Base-by-base conservation (phyloP, 1,140 invertebrate genomes). In the Teleogryllus occipitalis region DNA sequence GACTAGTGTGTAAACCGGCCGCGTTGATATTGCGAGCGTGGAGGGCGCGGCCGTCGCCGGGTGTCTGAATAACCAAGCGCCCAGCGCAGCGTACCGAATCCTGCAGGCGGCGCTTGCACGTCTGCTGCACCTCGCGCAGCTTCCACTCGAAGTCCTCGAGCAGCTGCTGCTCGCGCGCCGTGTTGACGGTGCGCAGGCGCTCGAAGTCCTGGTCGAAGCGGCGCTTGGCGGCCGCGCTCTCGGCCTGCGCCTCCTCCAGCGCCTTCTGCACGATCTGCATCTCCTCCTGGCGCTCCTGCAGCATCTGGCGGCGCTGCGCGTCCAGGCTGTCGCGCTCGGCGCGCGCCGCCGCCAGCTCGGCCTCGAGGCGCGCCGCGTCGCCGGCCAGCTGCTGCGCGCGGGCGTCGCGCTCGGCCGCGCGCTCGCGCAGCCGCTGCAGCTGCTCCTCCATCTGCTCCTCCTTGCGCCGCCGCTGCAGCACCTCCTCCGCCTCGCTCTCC, bases 81-180 rank as follows among this genome's bases (percentile, higher is more conserved):
- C 27, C 1, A 5, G 27, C 27, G 27, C 5, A 1, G 27, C 65
- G 8, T 78, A 27, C 78, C 84, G 85, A 74, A 3, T 90, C 89
- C 77, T 90, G 88, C 18, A 91, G 81, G 82, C 89, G 88, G 82
- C 88, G 88, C 83, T 92, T 92, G 82, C 90, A 91, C 21, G 85
- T 85, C 79, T 88, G 86, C 83, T 92, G 89, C 80, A 92, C 90
- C 84, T 92, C 90, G 74, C 90, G 84, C 49, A 92, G 83, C 83
- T 92, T 91, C 90, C 91, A 92, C 85, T 92, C 91, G 81, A 91
- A 92, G 83, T 92, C 91, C 78, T 91, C 89, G 83, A 92, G 85
- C 22, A 92, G 84, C 81, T 90, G 88, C 79, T 91, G 89, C 83
- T 92, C 91, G 79, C 90, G 87, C 27, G 89, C 85, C 81, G 87